phyloP scores from a whole-genome alignment of 2,113 vertebrate genomes.

The Salvator merianae region DNA sequence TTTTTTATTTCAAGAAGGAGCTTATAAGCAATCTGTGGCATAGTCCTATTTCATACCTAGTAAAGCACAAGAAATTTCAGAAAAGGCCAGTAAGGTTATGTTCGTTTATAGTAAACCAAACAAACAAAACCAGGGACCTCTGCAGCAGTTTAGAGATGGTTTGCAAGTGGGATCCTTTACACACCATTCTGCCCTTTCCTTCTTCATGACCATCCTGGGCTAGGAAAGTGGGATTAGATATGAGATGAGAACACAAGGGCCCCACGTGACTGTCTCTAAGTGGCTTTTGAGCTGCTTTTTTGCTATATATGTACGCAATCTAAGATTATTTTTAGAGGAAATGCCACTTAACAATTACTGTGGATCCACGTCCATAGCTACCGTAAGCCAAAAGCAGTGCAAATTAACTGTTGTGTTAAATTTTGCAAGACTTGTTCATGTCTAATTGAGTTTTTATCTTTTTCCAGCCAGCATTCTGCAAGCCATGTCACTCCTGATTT shows the following conservation, averaged over 20 bases:
- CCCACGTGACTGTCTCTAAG: too few relatives aligned
- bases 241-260: too few relatives aligned
- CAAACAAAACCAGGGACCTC: too few relatives aligned
- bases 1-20: too few relatives aligned
- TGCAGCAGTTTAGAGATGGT: too few relatives aligned
- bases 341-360: not conserved
- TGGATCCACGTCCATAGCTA: not conserved
- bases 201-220: too few relatives aligned
- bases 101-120: too few relatives aligned
- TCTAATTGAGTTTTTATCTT: not conserved
- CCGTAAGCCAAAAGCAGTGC: not conserved
- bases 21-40: not conserved
- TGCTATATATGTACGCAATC: not conserved
- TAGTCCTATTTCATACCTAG: not conserved
- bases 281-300: not conserved
- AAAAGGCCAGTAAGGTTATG: not conserved
- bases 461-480: constrained; percentile 90
- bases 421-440: not conserved
- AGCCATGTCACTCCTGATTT: constrained; percentile 95
- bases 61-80: not conserved
- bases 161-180: too few relatives aligned
- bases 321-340: not conserved
- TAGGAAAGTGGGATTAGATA: too few relatives aligned
- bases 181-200: too few relatives aligned
- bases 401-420: not conserved